Conservation (phyloP, 2,888 invertebrate species). For the Lycocerus yunnanus region DNA sequence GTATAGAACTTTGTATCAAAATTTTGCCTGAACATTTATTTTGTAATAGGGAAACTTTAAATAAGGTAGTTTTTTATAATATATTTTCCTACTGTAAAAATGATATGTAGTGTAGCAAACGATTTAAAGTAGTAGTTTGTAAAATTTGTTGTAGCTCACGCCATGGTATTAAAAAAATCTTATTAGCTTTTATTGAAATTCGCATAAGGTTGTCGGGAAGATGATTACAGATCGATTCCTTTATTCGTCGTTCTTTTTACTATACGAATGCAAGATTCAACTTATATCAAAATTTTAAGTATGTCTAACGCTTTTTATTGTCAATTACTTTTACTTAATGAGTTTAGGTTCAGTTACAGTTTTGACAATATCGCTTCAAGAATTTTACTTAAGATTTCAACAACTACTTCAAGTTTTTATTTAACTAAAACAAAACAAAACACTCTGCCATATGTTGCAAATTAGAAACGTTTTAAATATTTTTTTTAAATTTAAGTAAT, state of each 20-base stretch:
- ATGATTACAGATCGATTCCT: not conserved
- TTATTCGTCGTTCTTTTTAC: not conserved
- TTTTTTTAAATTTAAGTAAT: slow-evolving; percentile 1
- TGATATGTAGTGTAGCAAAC: not conserved
- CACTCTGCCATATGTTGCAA: not conserved
- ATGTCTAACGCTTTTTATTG: not conserved
- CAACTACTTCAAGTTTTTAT: not conserved
- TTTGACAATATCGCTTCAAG: not conserved
- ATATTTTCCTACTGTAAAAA: not conserved
- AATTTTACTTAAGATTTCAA: not conserved
- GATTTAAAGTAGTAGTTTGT: not conserved
- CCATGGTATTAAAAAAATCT: not conserved
- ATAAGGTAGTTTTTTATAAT: not conserved
- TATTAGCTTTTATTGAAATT: not conserved
- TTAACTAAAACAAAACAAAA: not conserved
- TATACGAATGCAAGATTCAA: not conserved
- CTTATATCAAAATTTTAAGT: not conserved
- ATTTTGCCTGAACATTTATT: not conserved
- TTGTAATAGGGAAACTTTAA: not conserved
- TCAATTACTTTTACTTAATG: not conserved
- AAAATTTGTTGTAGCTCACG: not conserved
- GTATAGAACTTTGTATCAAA: not conserved
- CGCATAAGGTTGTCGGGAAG: not conserved
- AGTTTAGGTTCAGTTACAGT: not conserved
- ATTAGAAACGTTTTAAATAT: not conserved